Evolutionary conservation across 2,888 invertebrate species (phyloP), one percentile per base, ranked within the genome.

Genomic region (Caenorhabditis doughertyi): DNA sequence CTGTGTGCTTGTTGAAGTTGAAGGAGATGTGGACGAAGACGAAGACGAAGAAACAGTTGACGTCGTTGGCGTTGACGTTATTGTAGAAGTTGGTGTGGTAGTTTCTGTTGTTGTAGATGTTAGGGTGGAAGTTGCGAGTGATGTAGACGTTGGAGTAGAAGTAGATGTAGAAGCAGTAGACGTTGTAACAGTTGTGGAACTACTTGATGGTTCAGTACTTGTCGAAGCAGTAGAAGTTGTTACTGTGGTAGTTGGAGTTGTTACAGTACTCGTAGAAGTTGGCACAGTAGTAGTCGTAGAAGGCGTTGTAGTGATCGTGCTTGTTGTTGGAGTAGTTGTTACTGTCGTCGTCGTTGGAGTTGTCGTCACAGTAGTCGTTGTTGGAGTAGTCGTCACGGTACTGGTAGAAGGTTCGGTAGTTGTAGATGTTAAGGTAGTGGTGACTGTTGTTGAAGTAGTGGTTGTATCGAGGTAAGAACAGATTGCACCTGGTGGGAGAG

Each of bases 381-480:
- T 51, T 13, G 18, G 21, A 39, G 55, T 55, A 7, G 47, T 21
- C 3, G 71, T 65, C 18, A 60, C 47, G 7, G 79, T 56, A 27
- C 27, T 49, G 0, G 64, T 44, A 7, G 65, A 25, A 11, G 49
- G 51, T 29, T 35, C 64, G 3, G 65, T 74, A 1, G 67, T 53
- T 9, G 72, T 60, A 3, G 73, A 53, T 27, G 81, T 55, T 9
- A 53, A 5, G 18, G 81, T 81, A 8, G 81, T 76, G 13, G 81
- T 70, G 35, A 62, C 18, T 9, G 64, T 74, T 0, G 73, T 80
- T 0, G 65, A 67, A 2, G 79, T 73, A 1, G 60, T 68, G 18
- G 80, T 68, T 42, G 67, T 73, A n/a, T 71, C 65, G 4, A 79
- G 67, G 25, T 79, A 79, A 11, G 70, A 70, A 47, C 77, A 79